A percentile compares a stretch with the other conserved stretches of the same genome.
Conservation (phyloP, 2,797 vertebrate species). For the Thalassophryne amazonica region DNA sequence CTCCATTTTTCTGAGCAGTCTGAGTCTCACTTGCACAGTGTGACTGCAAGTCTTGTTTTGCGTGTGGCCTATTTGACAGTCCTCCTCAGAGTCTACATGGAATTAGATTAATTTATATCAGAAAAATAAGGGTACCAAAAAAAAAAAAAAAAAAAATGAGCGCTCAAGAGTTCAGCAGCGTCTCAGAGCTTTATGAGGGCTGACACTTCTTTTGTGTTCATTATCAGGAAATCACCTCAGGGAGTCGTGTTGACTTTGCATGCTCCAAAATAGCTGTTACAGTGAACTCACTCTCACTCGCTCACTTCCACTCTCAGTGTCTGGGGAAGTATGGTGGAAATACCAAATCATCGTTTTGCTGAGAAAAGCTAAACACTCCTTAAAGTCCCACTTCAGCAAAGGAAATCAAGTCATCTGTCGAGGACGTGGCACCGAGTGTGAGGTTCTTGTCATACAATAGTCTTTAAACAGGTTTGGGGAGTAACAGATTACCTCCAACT, state of each 20-base stretch:
- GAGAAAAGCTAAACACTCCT: conserved; percentile 50
- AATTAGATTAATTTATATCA: conserved; percentile 79
- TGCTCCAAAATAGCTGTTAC: conserved; percentile 75
- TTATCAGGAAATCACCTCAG: conserved; percentile 79
- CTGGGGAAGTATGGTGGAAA: conserved; percentile 60
- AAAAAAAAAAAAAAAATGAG: conserved; percentile 18
- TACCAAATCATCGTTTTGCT: conserved; percentile 41
- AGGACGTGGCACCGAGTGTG: too few relatives aligned
- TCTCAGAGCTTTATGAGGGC: conserved; percentile 73
- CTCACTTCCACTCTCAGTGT: conserved; percentile 47
- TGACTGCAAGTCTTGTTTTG: conserved; percentile 55
- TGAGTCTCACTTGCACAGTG: conserved; percentile 15
- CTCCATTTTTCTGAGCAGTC: background rate
- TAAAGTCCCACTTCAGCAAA: conserved; percentile 36
- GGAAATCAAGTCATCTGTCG: conserved; percentile 43
- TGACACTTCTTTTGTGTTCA: conserved; percentile 81
- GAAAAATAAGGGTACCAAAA: conserved; percentile 27
- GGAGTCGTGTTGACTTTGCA: conserved; percentile 78
- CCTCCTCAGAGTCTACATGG: conserved; percentile 64
- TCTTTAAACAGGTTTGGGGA: too few relatives aligned
- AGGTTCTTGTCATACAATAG: too few relatives aligned
- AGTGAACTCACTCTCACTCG: conserved; percentile 41
- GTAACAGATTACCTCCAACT: too few relatives aligned
- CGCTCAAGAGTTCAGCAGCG: conserved; percentile 71
- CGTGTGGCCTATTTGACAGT: conserved; percentile 68